Percentiles rank a stretch among this genome's conserved stretches.
Conservation (phyloP, 2,113 vertebrate genomes). For the Ancistrus triradiatus region DNA sequence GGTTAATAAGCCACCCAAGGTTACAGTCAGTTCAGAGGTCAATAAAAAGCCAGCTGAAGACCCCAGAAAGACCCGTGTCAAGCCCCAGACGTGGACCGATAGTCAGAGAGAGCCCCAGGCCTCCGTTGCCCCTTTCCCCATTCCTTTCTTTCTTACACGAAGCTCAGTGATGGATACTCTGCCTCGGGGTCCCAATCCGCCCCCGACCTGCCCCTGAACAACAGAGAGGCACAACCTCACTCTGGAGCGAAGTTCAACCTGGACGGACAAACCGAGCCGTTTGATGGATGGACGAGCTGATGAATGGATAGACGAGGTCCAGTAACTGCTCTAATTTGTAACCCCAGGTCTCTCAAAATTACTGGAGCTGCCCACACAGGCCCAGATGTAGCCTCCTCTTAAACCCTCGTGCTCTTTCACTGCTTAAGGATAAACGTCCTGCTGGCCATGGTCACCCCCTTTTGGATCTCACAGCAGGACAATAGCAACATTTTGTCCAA, state of each 20-base stretch:
- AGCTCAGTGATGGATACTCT: constrained; percentile 69
- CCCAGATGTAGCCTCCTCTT: background rate
- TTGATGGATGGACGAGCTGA: constrained; percentile 2
- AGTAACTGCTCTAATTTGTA: constrained; percentile 32
- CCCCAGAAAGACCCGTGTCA: constrained; percentile 52
- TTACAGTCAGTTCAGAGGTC: constrained; percentile 63
- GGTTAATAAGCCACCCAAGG: constrained; percentile 70
- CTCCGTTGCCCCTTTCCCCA: constrained; percentile 14
- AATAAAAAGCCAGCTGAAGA: constrained; percentile 52
- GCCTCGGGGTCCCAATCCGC: constrained; percentile 64
- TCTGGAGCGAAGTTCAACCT: constrained; percentile 37
- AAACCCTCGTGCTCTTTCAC: constrained; percentile 14
- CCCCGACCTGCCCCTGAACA: constrained; percentile 26
- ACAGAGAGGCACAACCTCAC: constrained; percentile 40
- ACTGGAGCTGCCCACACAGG: constrained; percentile 1
- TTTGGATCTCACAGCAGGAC: too few relatives aligned
- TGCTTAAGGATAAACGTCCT: background rate
- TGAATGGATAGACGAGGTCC: constrained; percentile 10
- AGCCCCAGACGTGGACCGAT: constrained; percentile 54
- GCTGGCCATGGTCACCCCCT: too few relatives aligned
- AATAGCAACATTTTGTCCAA: too few relatives aligned
- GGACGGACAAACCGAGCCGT: background rate
- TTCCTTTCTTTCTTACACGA: constrained; percentile 44
- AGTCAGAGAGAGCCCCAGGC: constrained; percentile 36
- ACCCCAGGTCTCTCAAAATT: constrained; percentile 5